Evolutionary conservation across 2,888 invertebrate genomes (phyloP), one percentile per base, ranked within the genome.

Genomic region (Xanthorhoe spadicearia): DNA sequence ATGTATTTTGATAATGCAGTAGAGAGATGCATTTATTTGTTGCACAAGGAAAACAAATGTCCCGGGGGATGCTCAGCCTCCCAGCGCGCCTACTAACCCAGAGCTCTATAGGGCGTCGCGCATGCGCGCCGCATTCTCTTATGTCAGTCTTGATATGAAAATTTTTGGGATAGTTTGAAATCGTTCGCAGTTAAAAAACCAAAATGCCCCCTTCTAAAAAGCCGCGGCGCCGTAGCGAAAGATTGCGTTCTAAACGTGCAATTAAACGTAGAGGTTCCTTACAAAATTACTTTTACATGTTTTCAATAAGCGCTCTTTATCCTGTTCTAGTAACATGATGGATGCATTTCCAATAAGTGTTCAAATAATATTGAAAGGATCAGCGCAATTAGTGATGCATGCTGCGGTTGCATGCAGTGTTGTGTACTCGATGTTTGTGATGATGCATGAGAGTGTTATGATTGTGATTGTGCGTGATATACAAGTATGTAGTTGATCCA

Each of bases 401-500:
- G 51, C 38, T 13, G 38, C 18, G 23, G 23, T 51, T 51, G 51
- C 17, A 9, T 53, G 32, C 8, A 1, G 7, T 53, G 53, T 55
- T 48, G 13, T 9, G 32, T 49, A 43, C 13, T 43, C 38, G 32
- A 35, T 50, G n/a, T 35, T 28, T n/a, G 38, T 23, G 23, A 23
- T 23, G 23, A 52, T n/a, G 38, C 38, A 43, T 43, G 38, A 38
- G 38, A 43, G 38, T 43, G 38, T 43, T 13, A 1, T 43, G 38
- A 43, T 43, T 60, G 60, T 54, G 10, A 17, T 53, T 19, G 43
- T 23, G 35, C 38, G 54, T 62, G 38, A 52, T 57, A 62, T 53
- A 58, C 18, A 19, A 43, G 13, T 43, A 50, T 17, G 46, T 32
- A 57, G 55, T 70, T 71, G 70, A 71, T 71, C 82, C 85, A 72